Evolutionary conservation across 2,113 vertebrate genomes (phyloP).

Genomic region (Baryphthengus martii): DNA sequence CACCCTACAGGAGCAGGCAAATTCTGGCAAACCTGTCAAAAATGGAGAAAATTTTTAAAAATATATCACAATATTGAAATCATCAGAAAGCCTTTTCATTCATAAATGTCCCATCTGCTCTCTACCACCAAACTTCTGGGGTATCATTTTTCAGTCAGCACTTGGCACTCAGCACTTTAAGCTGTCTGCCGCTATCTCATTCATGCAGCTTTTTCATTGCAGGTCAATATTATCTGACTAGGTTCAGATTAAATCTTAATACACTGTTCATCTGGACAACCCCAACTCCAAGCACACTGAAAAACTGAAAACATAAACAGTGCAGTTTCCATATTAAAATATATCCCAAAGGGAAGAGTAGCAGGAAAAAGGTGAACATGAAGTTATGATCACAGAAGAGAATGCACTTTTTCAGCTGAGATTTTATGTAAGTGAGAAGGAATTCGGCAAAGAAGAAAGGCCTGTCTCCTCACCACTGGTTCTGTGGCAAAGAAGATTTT

Average conservation of each 20-base stretch:
- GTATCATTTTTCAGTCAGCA: slow-evolving; percentile 50
- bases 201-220: slow-evolving; percentile 51
- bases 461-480: not conserved
- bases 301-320: slow-evolving; percentile 45
- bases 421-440: not conserved
- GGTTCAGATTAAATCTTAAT: slow-evolving; percentile 59
- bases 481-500: slow-evolving; percentile 6
- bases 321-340: not conserved
- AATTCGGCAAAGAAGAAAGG: not conserved
- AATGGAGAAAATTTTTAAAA: not conserved
- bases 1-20: not conserved
- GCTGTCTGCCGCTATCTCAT: slow-evolving; percentile 44
- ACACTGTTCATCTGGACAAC: slow-evolving; percentile 17
- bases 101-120: slow-evolving; percentile 18
- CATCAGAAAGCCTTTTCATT: slow-evolving; percentile 13
- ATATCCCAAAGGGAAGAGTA: not conserved
- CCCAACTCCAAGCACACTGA: slow-evolving; percentile 10
- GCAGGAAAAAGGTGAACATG: not conserved
- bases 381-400: not conserved
- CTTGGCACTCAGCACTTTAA: slow-evolving; percentile 37
- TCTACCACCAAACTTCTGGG: slow-evolving; percentile 30
- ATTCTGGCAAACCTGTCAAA: not conserved
- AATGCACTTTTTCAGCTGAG: not conserved
- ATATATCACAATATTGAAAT: slow-evolving; percentile 3
- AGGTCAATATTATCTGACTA: slow-evolving; percentile 57